Conservation (phyloP, 2,888 invertebrate genomes). For the Xestoiulus laeticollis region DNA sequence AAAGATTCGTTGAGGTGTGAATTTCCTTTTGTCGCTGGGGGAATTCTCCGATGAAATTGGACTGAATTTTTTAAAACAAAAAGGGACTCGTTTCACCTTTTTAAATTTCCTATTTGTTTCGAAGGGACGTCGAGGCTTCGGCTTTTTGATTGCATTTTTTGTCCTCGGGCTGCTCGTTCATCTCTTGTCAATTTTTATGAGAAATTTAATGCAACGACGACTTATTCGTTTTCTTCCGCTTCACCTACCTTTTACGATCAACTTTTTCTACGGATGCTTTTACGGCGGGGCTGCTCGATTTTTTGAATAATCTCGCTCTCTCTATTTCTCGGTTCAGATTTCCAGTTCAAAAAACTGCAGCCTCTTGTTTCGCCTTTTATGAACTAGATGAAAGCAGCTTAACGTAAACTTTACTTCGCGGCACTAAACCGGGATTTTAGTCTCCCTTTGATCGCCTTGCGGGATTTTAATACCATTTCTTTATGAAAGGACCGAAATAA, state of each 20-base stretch:
- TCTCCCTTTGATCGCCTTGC: background rate
- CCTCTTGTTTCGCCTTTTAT: slow-evolving; percentile 5
- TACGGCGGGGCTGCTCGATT: background rate
- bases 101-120: background rate
- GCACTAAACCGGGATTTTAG: background rate
- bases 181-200: slow-evolving; percentile 37
- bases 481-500: background rate
- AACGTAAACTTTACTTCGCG: background rate
- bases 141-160: background rate
- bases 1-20: background rate
- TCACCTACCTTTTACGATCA: slow-evolving; percentile 19
- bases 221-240: background rate
- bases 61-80: background rate
- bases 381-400: background rate
- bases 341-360: background rate
- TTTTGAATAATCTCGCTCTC: slow-evolving; percentile 32
- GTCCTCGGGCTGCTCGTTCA: slow-evolving; percentile 33
- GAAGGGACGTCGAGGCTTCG: background rate
- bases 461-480: background rate
- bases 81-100: background rate
- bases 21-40: background rate
- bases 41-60: background rate
- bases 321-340: slow-evolving; percentile 11
- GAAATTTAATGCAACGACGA: slow-evolving; percentile 33
- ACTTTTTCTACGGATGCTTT: background rate